Base-by-base conservation (phyloP, 2,113 vertebrate genomes). In the Nycticebus coucang region DNA sequence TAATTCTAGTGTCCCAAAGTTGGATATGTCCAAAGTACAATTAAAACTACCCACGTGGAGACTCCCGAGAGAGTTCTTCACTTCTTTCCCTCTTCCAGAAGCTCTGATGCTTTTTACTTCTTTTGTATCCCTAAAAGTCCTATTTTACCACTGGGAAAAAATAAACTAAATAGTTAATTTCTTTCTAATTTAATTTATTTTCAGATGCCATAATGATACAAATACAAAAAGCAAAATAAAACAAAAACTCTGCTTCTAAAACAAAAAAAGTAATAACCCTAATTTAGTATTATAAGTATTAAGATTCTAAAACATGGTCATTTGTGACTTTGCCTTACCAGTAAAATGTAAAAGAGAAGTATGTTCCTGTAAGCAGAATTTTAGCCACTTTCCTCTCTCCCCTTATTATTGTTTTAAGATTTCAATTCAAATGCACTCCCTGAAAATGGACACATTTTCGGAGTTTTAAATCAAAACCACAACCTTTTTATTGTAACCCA, bases 401-500 rank as follows among this genome's bases (percentile, higher is more conserved):
- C 2, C 11, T 74, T 75, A 59, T n/a, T 64, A 35, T 30, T 75
- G 12, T 79, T 93, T 91, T 81, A 94, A 97, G 68, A 94, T 50
- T 92, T 92, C 93, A 87, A 93, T 86, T 21, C 26, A 90, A 57
- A 85, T 80, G 77, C 30, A 74, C 0, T 72, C n/a, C 41, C 11
- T 50, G 1, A 6, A 60, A 89, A 57, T 82, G 18, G n/a, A 86
- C 37, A 93, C 22, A 69, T 77, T 15, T 90, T 89, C 18, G 33
- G 83, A 93, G 50, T 88, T 89, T 68, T 78, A 83, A 82, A 82
- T 35, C 28, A 92, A 91, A 96, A 93, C 72, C 37, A 88, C 45
- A 59, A n/a, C 18, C 59, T 75, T 80, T 95, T 95, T 85, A 92
- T 81, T 86, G 69, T 81, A 90, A 94, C 17, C 28, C 82, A 95